Evolutionary conservation across 2,888 invertebrate genomes (phyloP), one percentile per base, ranked within the genome.

Genomic region (Tenthredo livida): DNA sequence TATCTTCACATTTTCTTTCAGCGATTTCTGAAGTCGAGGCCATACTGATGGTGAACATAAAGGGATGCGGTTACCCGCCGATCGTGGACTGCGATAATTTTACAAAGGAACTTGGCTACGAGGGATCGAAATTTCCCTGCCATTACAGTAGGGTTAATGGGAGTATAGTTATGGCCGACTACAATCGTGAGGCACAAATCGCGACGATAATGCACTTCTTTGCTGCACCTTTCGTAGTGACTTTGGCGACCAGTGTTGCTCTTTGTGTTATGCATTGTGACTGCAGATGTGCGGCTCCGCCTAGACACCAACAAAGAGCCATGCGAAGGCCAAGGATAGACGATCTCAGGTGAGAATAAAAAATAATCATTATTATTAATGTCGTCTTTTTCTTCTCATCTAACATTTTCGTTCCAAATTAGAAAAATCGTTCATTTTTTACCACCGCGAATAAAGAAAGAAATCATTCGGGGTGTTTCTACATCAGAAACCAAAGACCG

Each of bases 241-340:
- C 97, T 84, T 95, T 97, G 88, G 96, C 97, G 90, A 97, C 97
- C 88, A 97, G 97, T 85, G 96, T 97, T 88, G 97, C 97, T 43
- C 95, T 97, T 86, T 98, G 97, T 94, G 96, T 97, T 86, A 95
- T 97, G 95, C 97, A 97, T 93, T 98, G 97, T 93, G 97, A 97
- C 93, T 97, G 97, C 94, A 95, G 96, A 88, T 97, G 94, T 94
- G 96, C 93, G 90, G 95, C 95, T 94, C 96, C 92, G 89, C 94
- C 96, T 37, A 96, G 96, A 86, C 95, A 96, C 86, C 94, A 95
- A 4, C 92, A 94, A 0, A 94, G 96, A 82, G 94, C 94, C 86
- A 90, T 92, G 85, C 90, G 93, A 87, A 90, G 93, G 85, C 94
- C 94, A 88, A 93, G 94, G 91, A 94, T 94, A 90, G 95, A 95